These are phyloP conservation scores for Pegoplata infirma DNA, from an alignment of 2,888 invertebrate genomes.

Conservation along the genomic window DNA sequence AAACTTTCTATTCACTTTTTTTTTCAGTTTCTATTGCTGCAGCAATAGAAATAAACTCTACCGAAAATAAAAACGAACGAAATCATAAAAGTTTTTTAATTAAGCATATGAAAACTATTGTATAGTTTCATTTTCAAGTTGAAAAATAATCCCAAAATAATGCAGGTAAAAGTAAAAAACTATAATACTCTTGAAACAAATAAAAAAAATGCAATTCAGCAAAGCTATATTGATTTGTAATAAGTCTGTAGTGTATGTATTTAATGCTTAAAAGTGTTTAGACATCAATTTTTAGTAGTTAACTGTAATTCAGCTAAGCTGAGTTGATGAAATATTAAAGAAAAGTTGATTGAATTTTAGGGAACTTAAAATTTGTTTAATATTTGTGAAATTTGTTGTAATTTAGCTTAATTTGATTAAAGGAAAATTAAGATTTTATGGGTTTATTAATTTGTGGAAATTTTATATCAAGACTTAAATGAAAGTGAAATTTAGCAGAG, in stretches of 20 bases:
- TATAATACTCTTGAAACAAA: background rate
- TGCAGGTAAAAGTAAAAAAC: conserved; percentile 36
- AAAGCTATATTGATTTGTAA: background rate
- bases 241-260: background rate
- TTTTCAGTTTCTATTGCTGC: conserved; percentile 40
- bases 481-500: no score
- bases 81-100: conserved; percentile 65
- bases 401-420: no score
- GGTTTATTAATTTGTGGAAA: no score
- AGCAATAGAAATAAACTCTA: conserved; percentile 30
- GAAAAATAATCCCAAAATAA: conserved; percentile 29
- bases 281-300: background rate
- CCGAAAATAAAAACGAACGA: background rate
- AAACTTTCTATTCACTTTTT: conserved; percentile 40
- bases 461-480: no score
- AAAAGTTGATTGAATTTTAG: no score
- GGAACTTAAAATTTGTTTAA: no score
- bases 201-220: background rate
- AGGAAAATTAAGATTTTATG: no score
- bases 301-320: background rate
- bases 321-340: background rate
- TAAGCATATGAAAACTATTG: conserved; percentile 60
- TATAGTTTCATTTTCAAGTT: conserved; percentile 16
- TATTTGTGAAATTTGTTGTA: no score
- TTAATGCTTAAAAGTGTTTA: background rate